Evolutionary conservation across 2,113 vertebrate species (phyloP).

Genomic region (Ibidorhyncha struthersii): DNA sequence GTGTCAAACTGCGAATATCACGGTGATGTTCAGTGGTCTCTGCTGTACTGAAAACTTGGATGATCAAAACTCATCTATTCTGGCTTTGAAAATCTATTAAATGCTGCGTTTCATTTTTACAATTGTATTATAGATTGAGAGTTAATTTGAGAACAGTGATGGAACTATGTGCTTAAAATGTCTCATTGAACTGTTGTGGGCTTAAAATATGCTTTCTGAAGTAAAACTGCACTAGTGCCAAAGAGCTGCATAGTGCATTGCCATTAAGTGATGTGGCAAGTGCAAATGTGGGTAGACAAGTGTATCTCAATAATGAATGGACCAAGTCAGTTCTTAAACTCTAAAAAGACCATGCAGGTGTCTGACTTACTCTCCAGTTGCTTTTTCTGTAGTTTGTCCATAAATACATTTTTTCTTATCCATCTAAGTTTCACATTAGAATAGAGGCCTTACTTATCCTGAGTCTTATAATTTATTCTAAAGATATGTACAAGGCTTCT

Average conservation of each 20-base stretch:
- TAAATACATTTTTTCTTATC: background rate
- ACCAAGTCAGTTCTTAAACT: background rate
- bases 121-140: background rate
- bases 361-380: background rate
- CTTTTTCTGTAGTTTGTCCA: background rate
- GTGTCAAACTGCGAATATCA: background rate
- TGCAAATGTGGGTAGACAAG: background rate
- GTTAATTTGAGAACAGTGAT: background rate
- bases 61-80: background rate
- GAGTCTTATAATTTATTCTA: background rate
- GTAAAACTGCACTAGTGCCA: background rate
- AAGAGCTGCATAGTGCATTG: background rate
- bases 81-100: background rate
- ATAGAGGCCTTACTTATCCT: background rate
- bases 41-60: background rate
- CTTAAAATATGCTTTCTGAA: background rate
- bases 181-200: rapidly evolving
- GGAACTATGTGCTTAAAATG: background rate
- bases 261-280: background rate
- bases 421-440: background rate
- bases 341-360: background rate
- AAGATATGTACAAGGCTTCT: background rate
- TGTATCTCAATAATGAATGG: background rate
- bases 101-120: background rate
- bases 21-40: background rate